Conservation (phyloP, 2,888 invertebrate genomes). For the Gisinianus flammeolus region DNA sequence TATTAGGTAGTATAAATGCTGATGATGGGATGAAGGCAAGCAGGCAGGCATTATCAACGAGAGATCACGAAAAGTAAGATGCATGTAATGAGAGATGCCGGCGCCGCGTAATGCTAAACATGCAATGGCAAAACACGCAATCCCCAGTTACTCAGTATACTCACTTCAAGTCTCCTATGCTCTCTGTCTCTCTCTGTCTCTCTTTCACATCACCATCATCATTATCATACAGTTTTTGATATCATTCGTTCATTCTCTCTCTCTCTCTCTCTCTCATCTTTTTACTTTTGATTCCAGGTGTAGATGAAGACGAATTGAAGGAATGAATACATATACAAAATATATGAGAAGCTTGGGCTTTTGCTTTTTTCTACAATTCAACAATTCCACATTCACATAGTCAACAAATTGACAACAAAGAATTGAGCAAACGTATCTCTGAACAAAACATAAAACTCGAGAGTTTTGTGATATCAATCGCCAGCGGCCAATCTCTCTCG, state of each 20-base stretch:
- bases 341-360: constrained; percentile 3
- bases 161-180: background rate
- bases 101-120: constrained; percentile 48
- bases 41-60: constrained; percentile 38
- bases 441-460: background rate
- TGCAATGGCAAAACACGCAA: constrained; percentile 49
- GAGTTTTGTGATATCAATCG: constrained; percentile 1
- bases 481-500: constrained; percentile 6
- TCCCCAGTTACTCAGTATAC: background rate
- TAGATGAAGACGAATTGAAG: constrained; percentile 8
- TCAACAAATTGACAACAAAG: constrained; percentile 37
- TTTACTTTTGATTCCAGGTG: background rate
- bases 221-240: constrained; percentile 3
- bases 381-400: constrained; percentile 6
- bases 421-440: constrained; percentile 29
- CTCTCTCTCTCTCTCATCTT: background rate
- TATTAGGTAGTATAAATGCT: background rate
- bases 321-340: background rate
- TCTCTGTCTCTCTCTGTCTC: background rate
- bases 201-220: background rate
- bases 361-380: background rate
- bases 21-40: constrained; percentile 34
- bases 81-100: constrained; percentile 52
- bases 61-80: constrained; percentile 49
- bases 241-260: constrained; percentile 30